phyloP scores from a whole-genome alignment of 23 tunicate genomes.

The Phallusia fumigata region DNA sequence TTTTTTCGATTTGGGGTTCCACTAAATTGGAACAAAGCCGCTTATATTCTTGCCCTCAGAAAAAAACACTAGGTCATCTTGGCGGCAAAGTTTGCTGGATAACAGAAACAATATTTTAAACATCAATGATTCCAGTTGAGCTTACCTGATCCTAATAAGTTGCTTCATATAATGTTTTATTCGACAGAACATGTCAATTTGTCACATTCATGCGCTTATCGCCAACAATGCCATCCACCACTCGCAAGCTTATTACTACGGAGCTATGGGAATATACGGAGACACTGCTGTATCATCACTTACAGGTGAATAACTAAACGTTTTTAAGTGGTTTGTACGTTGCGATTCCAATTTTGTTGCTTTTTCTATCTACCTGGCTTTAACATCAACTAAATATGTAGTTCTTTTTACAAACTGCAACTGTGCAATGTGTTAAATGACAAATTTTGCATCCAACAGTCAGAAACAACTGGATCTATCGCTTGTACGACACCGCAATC shows the following conservation, averaged over 20 bases:
- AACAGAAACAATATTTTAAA: too few species aligned
- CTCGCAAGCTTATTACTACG: constrained; percentile 45
- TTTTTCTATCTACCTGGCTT: not conserved
- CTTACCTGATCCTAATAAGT: too few species aligned
- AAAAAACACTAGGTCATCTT: too few species aligned
- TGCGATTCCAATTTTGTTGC: not conserved
- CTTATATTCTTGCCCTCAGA: too few species aligned
- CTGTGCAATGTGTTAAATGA: too few species aligned
- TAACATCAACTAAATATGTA: too few species aligned
- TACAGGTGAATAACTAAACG: constrained; percentile 22
- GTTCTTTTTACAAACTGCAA: too few species aligned
- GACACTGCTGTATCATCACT: constrained; percentile 58
- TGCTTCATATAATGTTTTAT: not conserved
- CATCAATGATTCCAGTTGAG: too few species aligned
- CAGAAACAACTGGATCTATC: constrained; percentile 53
- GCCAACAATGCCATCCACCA: constrained; percentile 40
- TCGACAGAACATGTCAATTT: constrained; percentile 36
- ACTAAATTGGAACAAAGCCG: too few species aligned
- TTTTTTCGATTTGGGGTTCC: too few species aligned
- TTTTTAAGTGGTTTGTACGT: not conserved
- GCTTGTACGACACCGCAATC: constrained; percentile 40
- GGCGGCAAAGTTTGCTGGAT: too few species aligned
- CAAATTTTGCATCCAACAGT: constrained; percentile 29
- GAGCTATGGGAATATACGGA: constrained; percentile 61
- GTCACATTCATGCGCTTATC: constrained; percentile 56